Conservation (phyloP, 1,140 invertebrate species). For the Neoseiulus cucumeris region DNA sequence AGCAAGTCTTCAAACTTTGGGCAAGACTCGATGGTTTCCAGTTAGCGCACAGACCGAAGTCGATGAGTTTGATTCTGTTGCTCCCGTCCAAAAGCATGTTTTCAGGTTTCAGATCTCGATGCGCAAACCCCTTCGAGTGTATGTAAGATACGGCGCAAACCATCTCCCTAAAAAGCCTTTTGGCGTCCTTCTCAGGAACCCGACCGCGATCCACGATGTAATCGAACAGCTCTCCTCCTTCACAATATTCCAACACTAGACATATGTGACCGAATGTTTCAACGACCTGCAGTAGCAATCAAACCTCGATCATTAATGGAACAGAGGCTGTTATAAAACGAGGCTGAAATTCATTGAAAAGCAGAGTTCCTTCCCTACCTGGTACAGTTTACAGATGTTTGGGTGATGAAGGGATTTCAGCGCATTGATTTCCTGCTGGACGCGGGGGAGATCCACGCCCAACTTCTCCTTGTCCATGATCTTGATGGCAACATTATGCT, state of each 20-base stretch:
- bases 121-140: slow-evolving; percentile 50
- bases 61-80: slow-evolving; percentile 62
- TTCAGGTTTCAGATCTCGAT: slow-evolving; percentile 64
- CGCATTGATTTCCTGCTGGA: slow-evolving; percentile 55
- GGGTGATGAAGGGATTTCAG: slow-evolving; percentile 55
- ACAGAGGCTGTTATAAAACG: too few species aligned
- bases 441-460: slow-evolving; percentile 54
- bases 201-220: slow-evolving; percentile 54
- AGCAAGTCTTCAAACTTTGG: slow-evolving; percentile 44
- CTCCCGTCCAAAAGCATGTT: slow-evolving; percentile 59
- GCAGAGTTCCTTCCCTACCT: too few species aligned
- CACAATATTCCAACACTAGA: slow-evolving; percentile 57
- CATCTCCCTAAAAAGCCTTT: slow-evolving; percentile 53
- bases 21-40: slow-evolving; percentile 26
- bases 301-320: too few species aligned
- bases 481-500: slow-evolving; percentile 65
- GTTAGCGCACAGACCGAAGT: slow-evolving; percentile 71
- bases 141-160: slow-evolving; percentile 53
- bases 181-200: slow-evolving; percentile 45
- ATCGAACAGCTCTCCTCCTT: slow-evolving; percentile 62
- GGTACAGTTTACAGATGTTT: slow-evolving; percentile 61
- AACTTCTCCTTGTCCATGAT: slow-evolving; percentile 55
- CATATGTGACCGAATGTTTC: slow-evolving; percentile 49
- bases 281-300: slow-evolving; percentile 28
- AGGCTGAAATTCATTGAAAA: too few species aligned